Conservation (phyloP, 2,888 invertebrate species). For the Synergus japonicus region DNA sequence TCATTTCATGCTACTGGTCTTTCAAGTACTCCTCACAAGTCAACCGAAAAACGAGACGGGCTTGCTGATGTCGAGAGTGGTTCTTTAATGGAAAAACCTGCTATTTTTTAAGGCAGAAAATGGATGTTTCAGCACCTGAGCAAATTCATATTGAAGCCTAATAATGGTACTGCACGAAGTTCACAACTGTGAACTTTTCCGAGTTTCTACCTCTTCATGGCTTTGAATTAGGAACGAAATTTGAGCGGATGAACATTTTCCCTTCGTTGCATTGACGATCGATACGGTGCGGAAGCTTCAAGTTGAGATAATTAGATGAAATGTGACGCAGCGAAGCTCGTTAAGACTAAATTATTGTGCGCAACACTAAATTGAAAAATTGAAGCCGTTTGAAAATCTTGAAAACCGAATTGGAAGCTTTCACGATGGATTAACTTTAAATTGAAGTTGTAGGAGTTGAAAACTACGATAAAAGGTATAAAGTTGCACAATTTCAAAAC, state of each 20-base stretch:
- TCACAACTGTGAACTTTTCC: slow-evolving; percentile 36
- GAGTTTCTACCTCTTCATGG: slow-evolving; percentile 15
- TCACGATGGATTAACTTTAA: no score
- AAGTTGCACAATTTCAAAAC: no score
- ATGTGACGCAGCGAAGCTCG: slow-evolving; percentile 37
- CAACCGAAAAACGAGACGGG: slow-evolving; percentile 12
- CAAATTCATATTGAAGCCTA: slow-evolving; percentile 58
- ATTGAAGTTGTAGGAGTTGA: no score
- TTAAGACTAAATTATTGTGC: slow-evolving; percentile 21
- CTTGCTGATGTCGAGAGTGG: slow-evolving; percentile 30
- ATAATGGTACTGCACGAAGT: slow-evolving; percentile 50
- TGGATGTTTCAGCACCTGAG: slow-evolving; percentile 56
- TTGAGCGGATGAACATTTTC: slow-evolving; percentile 32
- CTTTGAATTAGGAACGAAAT: slow-evolving; percentile 24
- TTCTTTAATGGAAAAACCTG: slow-evolving; percentile 32
- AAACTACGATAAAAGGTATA: no score
- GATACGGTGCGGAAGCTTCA: slow-evolving; percentile 10
- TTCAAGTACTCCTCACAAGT: slow-evolving; percentile 35
- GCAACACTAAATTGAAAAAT: background rate
- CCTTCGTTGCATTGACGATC: slow-evolving; percentile 21
- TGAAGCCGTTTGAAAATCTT: no score
- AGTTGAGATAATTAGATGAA: slow-evolving; percentile 30
- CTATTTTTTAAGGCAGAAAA: slow-evolving; percentile 58
- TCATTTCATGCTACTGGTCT: slow-evolving; percentile 38
- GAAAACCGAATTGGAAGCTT: no score